Evolutionary conservation across 2,888 invertebrate genomes (phyloP), one percentile per base, ranked within the genome.

Genomic region (Chymomyza amoena): DNA sequence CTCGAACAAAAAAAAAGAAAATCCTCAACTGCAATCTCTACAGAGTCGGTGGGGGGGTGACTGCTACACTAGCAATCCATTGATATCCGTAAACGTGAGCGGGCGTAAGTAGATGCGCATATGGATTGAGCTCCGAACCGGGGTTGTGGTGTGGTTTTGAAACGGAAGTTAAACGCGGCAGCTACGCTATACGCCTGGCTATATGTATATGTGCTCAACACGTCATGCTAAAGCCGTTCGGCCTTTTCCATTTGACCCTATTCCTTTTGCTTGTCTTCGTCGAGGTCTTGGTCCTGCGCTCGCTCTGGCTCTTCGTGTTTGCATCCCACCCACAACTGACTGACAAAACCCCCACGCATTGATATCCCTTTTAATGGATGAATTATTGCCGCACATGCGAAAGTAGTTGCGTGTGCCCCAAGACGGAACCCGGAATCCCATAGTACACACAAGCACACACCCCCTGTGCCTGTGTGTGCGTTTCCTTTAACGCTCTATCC

Each of bases 321-420:
- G 60, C 66, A 61, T 25, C 20, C 16, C 50, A 15, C 16, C 25
- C 36, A 16, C 56, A 18, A 45, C 45, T 15, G 39, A 32, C 65
- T 4, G 32, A 36, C 65, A 39, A 28, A 32, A 32, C 50, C 28
- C 28, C 60, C 61, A 25, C 86, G 82, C 86, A 87, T 85, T 88
- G 88, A 86, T 89, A 90, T 90, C 90, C 89, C 89, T 89, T 90
- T 90, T 90, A 90, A 90, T 90, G 90, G 89, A 90, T 90, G 90
- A 90, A 89, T 90, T 90, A 90, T 90, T 90, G 90, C 90, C 89
- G 84, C 89, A 90, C 90, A 89, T 89, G 88, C 90, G 84, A 89
- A 90, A 89, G 90, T 89, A 89, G 89, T 87, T 88, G 89, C 79
- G 82, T 61, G 52, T 57, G 32, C 51, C 45, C 54, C 16, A 36